Evolutionary conservation across 1,140 invertebrate species (phyloP).

Genomic region (Battus philenor): DNA sequence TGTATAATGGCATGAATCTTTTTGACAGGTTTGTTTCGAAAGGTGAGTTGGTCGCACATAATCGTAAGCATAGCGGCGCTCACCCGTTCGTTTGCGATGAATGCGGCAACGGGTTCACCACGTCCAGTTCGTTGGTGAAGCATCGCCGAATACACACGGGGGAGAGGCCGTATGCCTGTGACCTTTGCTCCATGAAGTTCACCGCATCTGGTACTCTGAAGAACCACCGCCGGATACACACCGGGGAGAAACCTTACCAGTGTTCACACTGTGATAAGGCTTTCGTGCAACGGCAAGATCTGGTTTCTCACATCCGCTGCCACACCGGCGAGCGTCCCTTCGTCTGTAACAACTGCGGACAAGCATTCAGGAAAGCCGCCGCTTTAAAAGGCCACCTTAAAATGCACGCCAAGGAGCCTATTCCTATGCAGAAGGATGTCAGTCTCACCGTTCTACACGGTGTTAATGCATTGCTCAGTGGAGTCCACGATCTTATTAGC

Average conservation of each 20-base stretch:
- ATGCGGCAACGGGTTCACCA: constrained; percentile 85
- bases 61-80: constrained; percentile 79
- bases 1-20: background rate
- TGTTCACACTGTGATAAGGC: constrained; percentile 67
- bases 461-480: background rate
- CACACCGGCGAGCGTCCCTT: constrained; percentile 91
- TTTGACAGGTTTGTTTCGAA: constrained; percentile 67
- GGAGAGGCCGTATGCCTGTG: constrained; percentile 88
- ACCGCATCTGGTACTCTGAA: constrained; percentile 79
- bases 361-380: constrained; percentile 82
- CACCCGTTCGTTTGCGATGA: constrained; percentile 85
- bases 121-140: constrained; percentile 82
- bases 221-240: constrained; percentile 82
- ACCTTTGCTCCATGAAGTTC: constrained; percentile 90
- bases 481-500: background rate
- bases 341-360: constrained; percentile 88
- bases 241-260: constrained; percentile 82
- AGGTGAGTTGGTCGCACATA: constrained; percentile 78
- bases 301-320: constrained; percentile 83
- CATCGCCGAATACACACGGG: constrained; percentile 87
- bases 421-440: constrained; percentile 1
- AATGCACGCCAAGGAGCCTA: constrained; percentile 65
- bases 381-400: constrained; percentile 81
- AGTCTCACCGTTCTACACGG: constrained; percentile 5
- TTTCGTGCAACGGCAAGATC: constrained; percentile 76